Conservation (phyloP, 2,888 invertebrate species). For the Sesia apiformis region DNA sequence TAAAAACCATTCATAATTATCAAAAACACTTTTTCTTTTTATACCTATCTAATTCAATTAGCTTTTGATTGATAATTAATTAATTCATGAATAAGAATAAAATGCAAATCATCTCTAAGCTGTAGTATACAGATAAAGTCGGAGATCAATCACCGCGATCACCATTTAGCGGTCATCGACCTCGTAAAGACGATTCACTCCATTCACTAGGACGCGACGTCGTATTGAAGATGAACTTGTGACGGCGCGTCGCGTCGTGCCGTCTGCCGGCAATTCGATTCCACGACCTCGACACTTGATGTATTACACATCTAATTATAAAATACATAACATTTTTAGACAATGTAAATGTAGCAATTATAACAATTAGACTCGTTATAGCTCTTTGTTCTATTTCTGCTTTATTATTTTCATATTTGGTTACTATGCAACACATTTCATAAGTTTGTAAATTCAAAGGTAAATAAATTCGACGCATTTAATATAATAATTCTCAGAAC, state of each 20-base stretch:
- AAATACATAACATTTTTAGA: background rate
- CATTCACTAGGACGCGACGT: conserved; percentile 4
- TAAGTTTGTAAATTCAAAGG: too few relatives aligned
- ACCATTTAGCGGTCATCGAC: conserved; percentile 13
- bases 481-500: too few relatives aligned
- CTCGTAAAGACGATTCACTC: conserved; percentile 20
- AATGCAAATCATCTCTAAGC: too few relatives aligned
- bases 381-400: too few relatives aligned
- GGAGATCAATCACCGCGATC: too few relatives aligned
- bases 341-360: background rate
- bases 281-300: background rate
- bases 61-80: background rate
- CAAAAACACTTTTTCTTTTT: background rate
- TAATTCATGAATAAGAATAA: background rate
- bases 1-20: too few relatives aligned
- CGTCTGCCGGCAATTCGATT: background rate
- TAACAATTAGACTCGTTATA: too few relatives aligned
- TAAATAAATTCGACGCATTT: too few relatives aligned
- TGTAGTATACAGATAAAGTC: conserved; percentile 2
- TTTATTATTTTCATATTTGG: too few relatives aligned
- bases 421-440: too few relatives aligned
- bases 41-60: background rate
- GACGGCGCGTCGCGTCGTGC: background rate
- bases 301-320: background rate
- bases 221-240: conserved; percentile 7